These are phyloP conservation scores for human DNA, from an alignment of 2,113 vertebrate genomes.

Conservation along the genomic window GRCh38 chr20:14251501-14252000, in stretches of 20 bases:
- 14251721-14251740: not conserved
- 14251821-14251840: not conserved
- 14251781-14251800: not conserved
- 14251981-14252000: not conserved
- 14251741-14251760: not conserved
- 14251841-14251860: not conserved
- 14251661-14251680: not conserved
- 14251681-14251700: not conserved
- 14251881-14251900: not conserved
- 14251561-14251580: constrained; percentile 6
- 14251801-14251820: not conserved
- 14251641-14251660: not conserved
- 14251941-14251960: not conserved
- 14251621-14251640: constrained; percentile 4
- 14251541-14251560: not conserved
- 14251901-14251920: not conserved
- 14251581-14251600: constrained; percentile 32
- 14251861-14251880: constrained; percentile 8
- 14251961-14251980: not conserved
- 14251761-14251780: not conserved
- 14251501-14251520: not conserved
- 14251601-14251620: not conserved
- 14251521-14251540: not conserved
- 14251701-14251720: not conserved
- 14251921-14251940: not conserved